Evolutionary conservation across 2,113 vertebrate genomes (phyloP).

Genomic region (Spizaetus ornatus): DNA sequence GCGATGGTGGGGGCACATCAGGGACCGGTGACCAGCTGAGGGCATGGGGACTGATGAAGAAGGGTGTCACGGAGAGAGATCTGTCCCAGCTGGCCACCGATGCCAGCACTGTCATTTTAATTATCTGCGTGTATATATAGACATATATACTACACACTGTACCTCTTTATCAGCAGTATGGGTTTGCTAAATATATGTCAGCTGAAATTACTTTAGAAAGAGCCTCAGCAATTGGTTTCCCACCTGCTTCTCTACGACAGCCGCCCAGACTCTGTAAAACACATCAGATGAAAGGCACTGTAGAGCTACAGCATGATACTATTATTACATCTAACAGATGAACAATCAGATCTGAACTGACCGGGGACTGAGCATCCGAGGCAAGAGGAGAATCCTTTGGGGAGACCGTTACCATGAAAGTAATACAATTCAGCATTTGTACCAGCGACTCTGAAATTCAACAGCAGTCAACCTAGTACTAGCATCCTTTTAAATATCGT

Average conservation of each 20-base stretch:
- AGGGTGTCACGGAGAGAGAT: neutral
- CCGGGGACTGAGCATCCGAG: constrained; percentile 19
- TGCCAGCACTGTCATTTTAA: neutral
- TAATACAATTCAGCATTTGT: constrained; percentile 57
- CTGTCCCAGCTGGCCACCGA: neutral
- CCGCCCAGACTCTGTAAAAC: constrained; percentile 33
- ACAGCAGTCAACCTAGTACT: constrained; percentile 18
- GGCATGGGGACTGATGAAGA: neutral
- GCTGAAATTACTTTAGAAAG: constrained; percentile 40
- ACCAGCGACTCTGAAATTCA: constrained; percentile 11
- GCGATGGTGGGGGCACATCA: neutral
- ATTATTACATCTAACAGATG: constrained; percentile 60
- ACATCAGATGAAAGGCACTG: constrained; percentile 21
- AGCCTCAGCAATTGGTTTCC: constrained; percentile 2
- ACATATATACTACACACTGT: neutral
- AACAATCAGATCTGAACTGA: constrained; percentile 43
- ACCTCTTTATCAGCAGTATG: constrained; percentile 32
- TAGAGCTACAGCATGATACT: neutral
- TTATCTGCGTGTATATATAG: neutral
- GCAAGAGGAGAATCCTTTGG: constrained; percentile 51
- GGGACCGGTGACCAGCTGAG: neutral
- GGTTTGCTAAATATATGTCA: constrained; percentile 39
- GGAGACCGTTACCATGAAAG: constrained; percentile 11
- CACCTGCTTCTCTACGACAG: constrained; percentile 44
- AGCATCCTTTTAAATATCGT: constrained; percentile 36